Evolutionary conservation across 2,797 vertebrate genomes (phyloP), one percentile per base, ranked within the genome.

Genomic region (Rhinophrynus dorsalis): DNA sequence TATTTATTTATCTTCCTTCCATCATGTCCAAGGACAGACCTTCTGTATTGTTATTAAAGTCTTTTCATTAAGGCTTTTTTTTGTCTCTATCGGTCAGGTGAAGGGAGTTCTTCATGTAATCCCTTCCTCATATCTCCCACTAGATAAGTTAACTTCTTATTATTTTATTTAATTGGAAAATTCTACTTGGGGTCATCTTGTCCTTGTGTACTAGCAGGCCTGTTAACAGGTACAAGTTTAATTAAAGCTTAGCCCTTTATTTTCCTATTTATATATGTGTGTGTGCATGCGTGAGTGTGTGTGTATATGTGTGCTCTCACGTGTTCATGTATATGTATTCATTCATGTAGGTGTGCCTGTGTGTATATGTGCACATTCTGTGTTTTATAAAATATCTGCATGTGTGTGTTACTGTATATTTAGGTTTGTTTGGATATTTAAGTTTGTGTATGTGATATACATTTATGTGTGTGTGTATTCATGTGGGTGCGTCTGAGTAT

Each of bases 81-180:
- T 50, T 64, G 13, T 71, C 51, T 65, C 35, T 73, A 44, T 59
- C 47, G 10, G 55, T 60, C 47, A 66, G 70, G 62, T 73, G 55
- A 67, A 73, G 55, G 62, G 27, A 73, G 61, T 66, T 51, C 29
- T 59, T 72, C 12, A 33, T 18, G 45, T 15, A 37, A 66, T 35
- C 62, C 62, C 47, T 51, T 5, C 24, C 17, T 51, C 45, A 13
- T 66, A 64, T 73, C 62, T 63, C 55, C 35, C 54, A 59, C 44
- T 54, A 66, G 70, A 73, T 73, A 73, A 66, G 62, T 73, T 67
- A 60, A 60, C 27, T 3, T 58, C 45, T 60, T 60, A 66, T 73
- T 60, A 73, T 73, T 59, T 54, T 27, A 45, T 60, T 60, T 67
- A 73, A 73, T 73, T 73, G 55, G 69, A 73, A 73, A 59, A 27